Evolutionary conservation across 2,113 vertebrate genomes (phyloP).

Genomic region (Notothenia rossii): DNA sequence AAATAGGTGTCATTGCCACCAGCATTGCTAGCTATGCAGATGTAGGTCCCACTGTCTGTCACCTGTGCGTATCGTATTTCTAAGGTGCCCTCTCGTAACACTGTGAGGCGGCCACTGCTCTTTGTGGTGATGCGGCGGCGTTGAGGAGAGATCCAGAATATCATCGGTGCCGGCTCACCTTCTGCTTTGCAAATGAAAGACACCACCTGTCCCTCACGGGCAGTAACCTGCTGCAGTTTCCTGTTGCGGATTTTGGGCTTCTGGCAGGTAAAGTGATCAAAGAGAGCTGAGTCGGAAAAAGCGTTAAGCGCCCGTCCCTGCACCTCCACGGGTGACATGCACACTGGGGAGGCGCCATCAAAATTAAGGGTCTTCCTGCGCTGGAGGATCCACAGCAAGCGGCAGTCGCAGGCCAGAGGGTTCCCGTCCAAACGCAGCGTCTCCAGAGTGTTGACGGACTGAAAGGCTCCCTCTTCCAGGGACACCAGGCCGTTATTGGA

Average conservation of each 20-base stretch:
- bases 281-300: slow-evolving; percentile 93
- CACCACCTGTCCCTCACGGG: slow-evolving; percentile 89
- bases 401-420: slow-evolving; percentile 96
- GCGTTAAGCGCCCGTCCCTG: slow-evolving; percentile 89
- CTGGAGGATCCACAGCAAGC: slow-evolving; percentile 96
- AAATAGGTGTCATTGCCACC: slow-evolving; percentile 98
- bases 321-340: slow-evolving; percentile 89
- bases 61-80: slow-evolving; percentile 91
- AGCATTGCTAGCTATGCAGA: slow-evolving; percentile 97
- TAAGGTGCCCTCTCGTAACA: slow-evolving; percentile 91
- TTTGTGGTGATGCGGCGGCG: slow-evolving; percentile 90
- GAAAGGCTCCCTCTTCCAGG: slow-evolving; percentile 93
- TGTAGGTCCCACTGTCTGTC: slow-evolving; percentile 96
- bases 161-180: slow-evolving; percentile 90
- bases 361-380: slow-evolving; percentile 95
- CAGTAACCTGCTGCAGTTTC: slow-evolving; percentile 90
- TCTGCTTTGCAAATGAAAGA: slow-evolving; percentile 93
- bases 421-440: slow-evolving; percentile 93
- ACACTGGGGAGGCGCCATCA: slow-evolving; percentile 90
- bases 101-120: slow-evolving; percentile 86
- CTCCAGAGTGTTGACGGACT: slow-evolving; percentile 94
- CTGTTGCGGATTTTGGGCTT: slow-evolving; percentile 95
- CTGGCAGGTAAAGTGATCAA: slow-evolving; percentile 96
- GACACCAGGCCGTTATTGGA: slow-evolving; percentile 92
- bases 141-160: slow-evolving; percentile 96